Conservation (phyloP, 2,888 invertebrate species). For the Trachelus stipa region DNA sequence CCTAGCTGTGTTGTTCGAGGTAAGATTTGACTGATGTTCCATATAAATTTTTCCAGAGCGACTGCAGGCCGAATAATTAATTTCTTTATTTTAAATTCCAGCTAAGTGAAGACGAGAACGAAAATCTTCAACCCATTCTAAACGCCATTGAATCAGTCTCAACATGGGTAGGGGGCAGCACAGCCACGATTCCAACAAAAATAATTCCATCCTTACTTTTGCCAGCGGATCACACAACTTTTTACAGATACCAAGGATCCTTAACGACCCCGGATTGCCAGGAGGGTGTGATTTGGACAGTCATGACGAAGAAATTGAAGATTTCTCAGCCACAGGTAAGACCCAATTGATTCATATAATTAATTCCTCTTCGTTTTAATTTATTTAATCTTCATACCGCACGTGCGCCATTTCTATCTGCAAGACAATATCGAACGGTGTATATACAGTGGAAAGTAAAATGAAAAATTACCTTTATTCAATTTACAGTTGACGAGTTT, state of each 20-base stretch:
- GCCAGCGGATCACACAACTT: slow-evolving; percentile 69
- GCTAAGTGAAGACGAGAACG: slow-evolving; percentile 47
- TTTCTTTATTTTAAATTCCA: slow-evolving; percentile 29
- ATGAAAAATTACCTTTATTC: slow-evolving; percentile 10
- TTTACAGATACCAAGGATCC: slow-evolving; percentile 79
- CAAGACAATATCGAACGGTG: too few relatives aligned
- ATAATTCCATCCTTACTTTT: slow-evolving; percentile 68
- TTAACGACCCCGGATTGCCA: slow-evolving; percentile 81
- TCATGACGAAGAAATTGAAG: slow-evolving; percentile 70
- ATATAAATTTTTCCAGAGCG: not conserved
- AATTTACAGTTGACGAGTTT: slow-evolving; percentile 46
- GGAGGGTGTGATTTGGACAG: slow-evolving; percentile 80
- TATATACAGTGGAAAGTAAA: not conserved
- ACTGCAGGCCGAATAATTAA: not conserved
- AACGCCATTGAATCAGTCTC: slow-evolving; percentile 42
- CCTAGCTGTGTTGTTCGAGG: slow-evolving; percentile 74
- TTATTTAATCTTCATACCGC: too few relatives aligned
- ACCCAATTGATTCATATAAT: not conserved
- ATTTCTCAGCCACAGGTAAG: slow-evolving; percentile 69
- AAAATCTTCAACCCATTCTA: slow-evolving; percentile 43
- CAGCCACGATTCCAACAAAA: slow-evolving; percentile 31
- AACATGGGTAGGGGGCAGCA: slow-evolving; percentile 39
- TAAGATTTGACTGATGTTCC: slow-evolving; percentile 42
- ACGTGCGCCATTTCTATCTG: too few relatives aligned
- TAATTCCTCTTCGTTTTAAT: slow-evolving; percentile 1